Evolutionary conservation across 1,140 invertebrate genomes (phyloP), one percentile per base, ranked within the genome.

Genomic region (Berghia stephanieae): DNA sequence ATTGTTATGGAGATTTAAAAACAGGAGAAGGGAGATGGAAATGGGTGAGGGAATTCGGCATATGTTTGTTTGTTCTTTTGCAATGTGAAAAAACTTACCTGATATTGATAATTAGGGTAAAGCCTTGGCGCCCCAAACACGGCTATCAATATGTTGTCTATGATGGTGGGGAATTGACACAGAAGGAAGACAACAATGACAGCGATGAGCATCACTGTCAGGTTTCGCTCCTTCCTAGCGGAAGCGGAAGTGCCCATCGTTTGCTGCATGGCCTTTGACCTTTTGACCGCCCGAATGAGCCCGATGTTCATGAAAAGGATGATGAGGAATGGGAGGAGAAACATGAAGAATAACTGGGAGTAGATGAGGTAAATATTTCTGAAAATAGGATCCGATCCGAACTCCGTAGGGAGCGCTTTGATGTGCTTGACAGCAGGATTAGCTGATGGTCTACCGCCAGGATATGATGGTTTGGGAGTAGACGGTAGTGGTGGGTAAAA

Each of bases 181-280:
- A 94, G 87, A 18, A 95, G 90, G 83, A 94, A 95, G 60, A 94
- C 89, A 8, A 94, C 90, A 2, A 95, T 93, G 2, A 95, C 93
- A 0, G 93, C 92, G 68, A 95, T 94, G 13, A 95, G 88, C 82
- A 94, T 94, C 21, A 94, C 91, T 0, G 94, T 95, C 91, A 88
- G 78, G 78, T 86, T 93, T 82, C 93, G 93, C 83, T 95, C 94
- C 80, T 94, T 93, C 4, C 82, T 79, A n/a, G 66, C 84, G 78
- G 81, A 88, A 75, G 82, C 82, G 78, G 79, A 87, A 82, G 84
- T 85, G 79, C 81, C 71, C 52, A 84, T 84, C 24, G 85, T 77
- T 77, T 79, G 80, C 1, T 68, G 74, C 60, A 68, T 68, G 44
- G 86, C 87, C 66, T 91, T 91, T 0, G 93, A 94, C 38, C 90